Base-by-base conservation (phyloP, 2,888 invertebrate species). In the Cephus sareptanus region DNA sequence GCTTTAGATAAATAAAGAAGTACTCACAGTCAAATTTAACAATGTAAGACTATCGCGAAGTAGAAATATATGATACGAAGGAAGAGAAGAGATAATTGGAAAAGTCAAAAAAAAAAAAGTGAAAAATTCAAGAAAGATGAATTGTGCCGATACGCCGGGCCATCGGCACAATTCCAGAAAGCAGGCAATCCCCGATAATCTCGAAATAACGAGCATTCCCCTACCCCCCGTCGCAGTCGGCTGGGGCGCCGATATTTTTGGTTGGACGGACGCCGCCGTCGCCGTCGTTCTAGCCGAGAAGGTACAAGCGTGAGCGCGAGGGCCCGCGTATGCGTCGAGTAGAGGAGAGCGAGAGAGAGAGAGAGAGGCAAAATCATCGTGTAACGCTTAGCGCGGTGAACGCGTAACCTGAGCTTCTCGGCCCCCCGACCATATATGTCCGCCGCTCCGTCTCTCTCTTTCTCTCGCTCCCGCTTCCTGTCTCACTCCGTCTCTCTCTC, bases 361-460 rank as follows among this genome's bases (percentile, higher is more conserved):
- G 35, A 69, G 73, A 6, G 70, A 70, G 3, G 70, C 11, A 70
- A 4, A 30, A 31, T 34, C 33, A 83, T 86, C 88, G 84, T 85
- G 87, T 85, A 87, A 87, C 86, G 84, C 85, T 89, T 88, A 88
- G 87, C 88, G 89, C 87, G 85, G 88, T 83, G 84, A 56, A 71
- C 82, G 84, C 88, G 91, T 91, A 91, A 91, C 89, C 88, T 89
- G 91, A 91, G 89, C 86, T 86, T 88, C 85, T 86, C 89, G 83
- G 88, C 87, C 87, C 89, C 87, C 90, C 87, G 84, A 90, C 91
- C 91, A 91, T 91, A 91, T 91, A 91, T 91, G 91, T 91, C 91
- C 91, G 90, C 89, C 87, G 85, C 81, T 80, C 82, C 81, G 81
- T 81, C 82, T 87, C 85, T 86, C 81, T 90, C 90, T 89, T 73